Base-by-base conservation (phyloP, 2,113 vertebrate species). In the Syrrhaptes paradoxus region DNA sequence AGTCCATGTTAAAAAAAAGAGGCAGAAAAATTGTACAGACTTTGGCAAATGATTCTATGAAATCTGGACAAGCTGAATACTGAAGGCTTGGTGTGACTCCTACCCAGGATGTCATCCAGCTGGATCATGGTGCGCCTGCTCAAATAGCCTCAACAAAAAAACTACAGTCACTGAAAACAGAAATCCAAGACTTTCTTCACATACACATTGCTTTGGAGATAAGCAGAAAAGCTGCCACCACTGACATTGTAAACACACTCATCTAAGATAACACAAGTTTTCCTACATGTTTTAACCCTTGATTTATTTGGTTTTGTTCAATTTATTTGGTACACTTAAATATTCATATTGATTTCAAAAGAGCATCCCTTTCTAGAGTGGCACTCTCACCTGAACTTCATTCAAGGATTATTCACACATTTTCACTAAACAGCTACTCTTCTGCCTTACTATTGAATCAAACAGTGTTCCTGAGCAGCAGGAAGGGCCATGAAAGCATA, bases 401-500 rank as follows among this genome's bases (percentile, higher is more conserved):
- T n/a, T 66, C 1, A 21, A 76, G 25, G n/a, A 54, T 63, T 43
- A 48, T 38, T 84, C 8, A 43, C 45, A 29, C 26, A 3, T 83
- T 59, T 90, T n/a, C 77, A 66, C n/a, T 8, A 2, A 72, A 28
- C 38, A 91, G 71, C 45, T 57, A 20, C 34, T 80, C 46, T 49
- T 4, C 9, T 58, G 36, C 43, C 0, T 1, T 21, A 15, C 41
- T 67, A 0, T 2, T 16, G 31, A 65, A 76, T 17, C 45, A 36
- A 41, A 49, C 41, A 31, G 21, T 19, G 51, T 24, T 85, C 57
- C 51, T 13, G 38, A 91, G 2, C 28, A 72, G 38, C 51, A 67
- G 28, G 36, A 91, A 80, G 28, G 52, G 41, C 59, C 41, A 65
- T 11, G 11, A 48, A 58, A 86, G 29, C 41, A 75, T 46, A 68